Percentiles rank a stretch among this genome's conserved stretches.
Conservation (phyloP, 2,888 invertebrate genomes). For the Polydrusus cervinus region DNA sequence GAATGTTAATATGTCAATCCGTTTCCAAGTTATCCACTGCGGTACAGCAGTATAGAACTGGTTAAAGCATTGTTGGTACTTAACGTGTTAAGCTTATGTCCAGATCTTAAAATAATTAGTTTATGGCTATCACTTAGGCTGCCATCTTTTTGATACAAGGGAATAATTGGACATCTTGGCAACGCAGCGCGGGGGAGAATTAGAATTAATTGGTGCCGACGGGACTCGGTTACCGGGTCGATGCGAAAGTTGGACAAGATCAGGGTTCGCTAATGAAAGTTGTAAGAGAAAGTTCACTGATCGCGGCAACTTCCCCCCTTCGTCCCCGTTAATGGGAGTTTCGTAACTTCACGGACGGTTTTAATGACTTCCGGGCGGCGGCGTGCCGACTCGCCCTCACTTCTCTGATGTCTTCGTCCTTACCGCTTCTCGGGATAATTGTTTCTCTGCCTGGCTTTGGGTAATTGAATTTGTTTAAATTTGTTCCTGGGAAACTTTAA, state of each 20-base stretch:
- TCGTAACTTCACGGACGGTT: conserved; percentile 54
- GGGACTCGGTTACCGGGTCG: conserved; percentile 70
- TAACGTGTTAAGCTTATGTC: no score
- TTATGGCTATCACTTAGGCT: no score
- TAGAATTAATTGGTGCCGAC: conserved; percentile 68
- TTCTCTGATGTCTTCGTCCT: conserved; percentile 25
- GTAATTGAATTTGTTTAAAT: conserved; percentile 51
- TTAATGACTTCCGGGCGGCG: conserved; percentile 55
- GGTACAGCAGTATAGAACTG: no score
- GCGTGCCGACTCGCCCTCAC: conserved; percentile 29
- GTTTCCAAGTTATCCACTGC: no score
- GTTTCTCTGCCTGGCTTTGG: conserved; percentile 33
- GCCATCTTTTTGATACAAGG: background rate
- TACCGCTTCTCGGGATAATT: conserved; percentile 42
- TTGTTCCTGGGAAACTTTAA: conserved; percentile 37
- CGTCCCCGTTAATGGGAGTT: conserved; percentile 52
- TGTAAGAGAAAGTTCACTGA: conserved; percentile 55
- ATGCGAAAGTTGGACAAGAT: conserved; percentile 71
- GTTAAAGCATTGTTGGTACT: no score
- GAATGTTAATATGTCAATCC: no score
- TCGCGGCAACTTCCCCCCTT: conserved; percentile 49
- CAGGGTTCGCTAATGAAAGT: conserved; percentile 64
- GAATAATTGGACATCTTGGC: conserved; percentile 28
- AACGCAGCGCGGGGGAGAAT: conserved; percentile 58
- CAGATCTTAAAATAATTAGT: no score